phyloP scores from a whole-genome alignment of 2,888 invertebrate species.

The Nomada hirtipes region DNA sequence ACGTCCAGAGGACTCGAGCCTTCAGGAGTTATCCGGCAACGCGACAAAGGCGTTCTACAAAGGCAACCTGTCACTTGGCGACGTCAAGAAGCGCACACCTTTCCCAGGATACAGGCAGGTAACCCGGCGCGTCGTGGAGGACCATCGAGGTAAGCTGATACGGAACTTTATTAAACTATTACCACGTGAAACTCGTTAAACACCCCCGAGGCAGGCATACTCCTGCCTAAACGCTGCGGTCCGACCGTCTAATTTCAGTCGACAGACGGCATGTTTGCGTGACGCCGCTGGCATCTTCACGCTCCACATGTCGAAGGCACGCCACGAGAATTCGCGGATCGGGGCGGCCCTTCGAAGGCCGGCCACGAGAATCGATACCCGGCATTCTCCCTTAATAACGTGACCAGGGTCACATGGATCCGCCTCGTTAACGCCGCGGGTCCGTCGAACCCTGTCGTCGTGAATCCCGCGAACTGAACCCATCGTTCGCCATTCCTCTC shows the following conservation, averaged over 20 bases:
- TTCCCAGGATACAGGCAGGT: too few species aligned
- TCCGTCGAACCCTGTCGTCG: constrained; percentile 4
- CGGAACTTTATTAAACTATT: constrained; percentile 49
- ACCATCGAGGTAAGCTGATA: not conserved
- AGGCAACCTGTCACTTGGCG: too few species aligned
- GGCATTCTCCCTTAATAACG: constrained; percentile 60
- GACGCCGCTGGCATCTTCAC: constrained; percentile 72
- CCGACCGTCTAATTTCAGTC: constrained; percentile 66
- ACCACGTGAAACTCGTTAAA: constrained; percentile 45
- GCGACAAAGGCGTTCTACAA: not conserved
- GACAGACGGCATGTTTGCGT: constrained; percentile 66
- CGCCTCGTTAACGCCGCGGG: constrained; percentile 33
- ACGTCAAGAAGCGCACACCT: too few species aligned
- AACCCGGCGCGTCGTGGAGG: too few species aligned
- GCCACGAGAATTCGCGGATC: constrained; percentile 66
- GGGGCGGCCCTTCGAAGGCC: constrained; percentile 12
- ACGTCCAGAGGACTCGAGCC: not conserved
- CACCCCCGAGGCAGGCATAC: constrained; percentile 32
- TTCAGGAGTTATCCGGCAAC: constrained; percentile 4
- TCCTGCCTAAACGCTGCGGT: constrained; percentile 35
- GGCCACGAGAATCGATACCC: constrained; percentile 58
- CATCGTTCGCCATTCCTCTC: constrained; percentile 17
- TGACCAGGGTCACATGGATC: constrained; percentile 6
- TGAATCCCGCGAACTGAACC: not conserved
- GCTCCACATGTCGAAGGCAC: constrained; percentile 69